Conservation (phyloP, 1,140 invertebrate species). For the Drosophila pectinifera region DNA sequence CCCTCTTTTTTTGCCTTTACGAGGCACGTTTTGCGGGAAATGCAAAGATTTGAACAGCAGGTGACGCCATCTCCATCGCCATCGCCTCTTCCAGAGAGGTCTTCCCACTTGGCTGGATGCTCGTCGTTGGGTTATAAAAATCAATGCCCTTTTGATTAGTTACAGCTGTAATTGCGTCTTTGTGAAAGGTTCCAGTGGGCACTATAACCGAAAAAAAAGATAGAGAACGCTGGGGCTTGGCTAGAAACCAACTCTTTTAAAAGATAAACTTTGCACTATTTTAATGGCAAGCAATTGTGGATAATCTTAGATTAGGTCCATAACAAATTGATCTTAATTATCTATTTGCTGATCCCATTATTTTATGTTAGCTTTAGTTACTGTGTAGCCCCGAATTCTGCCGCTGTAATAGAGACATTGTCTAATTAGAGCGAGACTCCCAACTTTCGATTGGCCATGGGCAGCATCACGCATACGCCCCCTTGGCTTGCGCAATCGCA, state of each 20-base stretch:
- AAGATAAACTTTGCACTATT: background rate
- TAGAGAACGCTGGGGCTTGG: no score
- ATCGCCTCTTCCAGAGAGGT: constrained; percentile 34
- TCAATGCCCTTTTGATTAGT: constrained; percentile 81
- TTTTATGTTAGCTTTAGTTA: background rate
- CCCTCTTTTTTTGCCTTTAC: constrained; percentile 13
- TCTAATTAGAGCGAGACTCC: constrained; percentile 64
- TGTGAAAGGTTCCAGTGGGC: constrained; percentile 62
- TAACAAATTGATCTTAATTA: background rate
- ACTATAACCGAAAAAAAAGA: background rate
- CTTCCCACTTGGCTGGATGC: constrained; percentile 36
- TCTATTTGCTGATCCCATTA: no score
- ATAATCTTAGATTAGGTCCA: no score
- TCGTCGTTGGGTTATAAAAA: constrained; percentile 74
- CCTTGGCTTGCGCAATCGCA: constrained; percentile 43
- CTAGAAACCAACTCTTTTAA: background rate
- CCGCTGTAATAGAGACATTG: constrained; percentile 74
- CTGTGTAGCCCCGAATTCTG: constrained; percentile 11
- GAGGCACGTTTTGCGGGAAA: constrained; percentile 71
- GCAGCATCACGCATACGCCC: constrained; percentile 74
- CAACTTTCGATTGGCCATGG: constrained; percentile 63
- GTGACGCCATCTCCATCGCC: constrained; percentile 56
- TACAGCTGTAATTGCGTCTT: constrained; percentile 70
- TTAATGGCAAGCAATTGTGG: background rate
- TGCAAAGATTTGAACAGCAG: constrained; percentile 80